Conservation (phyloP, 2,113 vertebrate genomes). For the Phasianus colchicus region DNA sequence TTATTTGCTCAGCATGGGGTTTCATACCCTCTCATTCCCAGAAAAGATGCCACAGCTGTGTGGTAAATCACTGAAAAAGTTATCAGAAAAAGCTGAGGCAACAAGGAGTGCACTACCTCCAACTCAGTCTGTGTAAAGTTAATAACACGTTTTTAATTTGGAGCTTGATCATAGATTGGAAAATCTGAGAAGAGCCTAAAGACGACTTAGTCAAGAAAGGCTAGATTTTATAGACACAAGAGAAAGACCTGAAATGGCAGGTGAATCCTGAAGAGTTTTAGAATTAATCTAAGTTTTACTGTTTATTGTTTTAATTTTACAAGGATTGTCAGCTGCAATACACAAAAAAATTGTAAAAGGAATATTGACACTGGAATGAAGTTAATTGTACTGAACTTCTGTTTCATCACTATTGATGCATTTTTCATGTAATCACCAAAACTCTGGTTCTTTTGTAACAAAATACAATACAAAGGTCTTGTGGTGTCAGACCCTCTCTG, state of each 20-base stretch:
- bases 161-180: background rate
- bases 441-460: background rate
- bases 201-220: background rate
- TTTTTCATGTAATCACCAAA: too few species aligned
- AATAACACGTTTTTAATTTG: background rate
- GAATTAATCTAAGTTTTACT: background rate
- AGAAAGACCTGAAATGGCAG: background rate
- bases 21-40: background rate
- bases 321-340: background rate
- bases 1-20: background rate
- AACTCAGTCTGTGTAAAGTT: too few species aligned
- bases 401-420: background rate
- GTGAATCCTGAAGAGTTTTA: background rate
- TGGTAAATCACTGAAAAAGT: background rate
- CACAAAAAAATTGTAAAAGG: background rate
- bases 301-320: background rate
- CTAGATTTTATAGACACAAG: background rate
- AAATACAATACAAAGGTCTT: background rate
- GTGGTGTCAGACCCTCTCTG: background rate
- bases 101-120: background rate
- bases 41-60: background rate
- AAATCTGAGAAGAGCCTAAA: background rate
- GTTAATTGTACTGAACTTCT: background rate
- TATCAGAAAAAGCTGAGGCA: background rate
- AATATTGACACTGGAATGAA: background rate